These are phyloP conservation scores for Chymomyza amoena DNA, from an alignment of 2,888 invertebrate species.

Conservation along the genomic window DNA sequence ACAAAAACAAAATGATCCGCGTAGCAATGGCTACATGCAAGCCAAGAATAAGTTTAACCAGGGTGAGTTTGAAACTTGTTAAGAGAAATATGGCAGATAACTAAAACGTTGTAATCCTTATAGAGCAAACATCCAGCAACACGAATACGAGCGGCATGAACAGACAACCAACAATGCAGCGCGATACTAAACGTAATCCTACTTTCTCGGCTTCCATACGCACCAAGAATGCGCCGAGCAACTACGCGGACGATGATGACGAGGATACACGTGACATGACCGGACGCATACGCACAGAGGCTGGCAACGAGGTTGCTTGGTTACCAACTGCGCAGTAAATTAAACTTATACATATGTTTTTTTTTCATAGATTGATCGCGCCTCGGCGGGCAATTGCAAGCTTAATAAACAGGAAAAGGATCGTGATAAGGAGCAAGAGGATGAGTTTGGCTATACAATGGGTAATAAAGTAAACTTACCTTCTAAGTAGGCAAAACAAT, in stretches of 20 bases:
- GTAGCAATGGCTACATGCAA: slow-evolving; percentile 71
- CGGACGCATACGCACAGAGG: slow-evolving; percentile 88
- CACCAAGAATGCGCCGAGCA: slow-evolving; percentile 43
- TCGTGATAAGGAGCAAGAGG: slow-evolving; percentile 91
- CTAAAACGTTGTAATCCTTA: not conserved
- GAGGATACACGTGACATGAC: slow-evolving; percentile 89
- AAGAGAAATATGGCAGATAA: not conserved
- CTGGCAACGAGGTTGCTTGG: slow-evolving; percentile 85
- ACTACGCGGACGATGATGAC: slow-evolving; percentile 80
- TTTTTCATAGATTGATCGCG: slow-evolving; percentile 87
- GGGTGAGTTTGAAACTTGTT: slow-evolving; percentile 39
- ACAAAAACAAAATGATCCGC: slow-evolving; percentile 52
- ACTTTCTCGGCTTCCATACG: slow-evolving; percentile 60
- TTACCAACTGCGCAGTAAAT: not conserved
- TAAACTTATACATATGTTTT: not conserved
- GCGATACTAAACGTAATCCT: slow-evolving; percentile 54
- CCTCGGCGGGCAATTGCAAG: slow-evolving; percentile 91
- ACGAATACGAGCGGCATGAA: slow-evolving; percentile 33
- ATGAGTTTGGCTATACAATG: slow-evolving; percentile 95
- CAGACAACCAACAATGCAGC: slow-evolving; percentile 41
- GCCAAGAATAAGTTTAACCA: slow-evolving; percentile 63
- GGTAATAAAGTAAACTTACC: slow-evolving; percentile 80
- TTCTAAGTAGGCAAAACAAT: too few species aligned
- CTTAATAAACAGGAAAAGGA: slow-evolving; percentile 87
- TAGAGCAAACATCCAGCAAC: slow-evolving; percentile 49